These are phyloP conservation scores for Euschistus heros DNA, from an alignment of 1,140 invertebrate species.

Conservation along the genomic window DNA sequence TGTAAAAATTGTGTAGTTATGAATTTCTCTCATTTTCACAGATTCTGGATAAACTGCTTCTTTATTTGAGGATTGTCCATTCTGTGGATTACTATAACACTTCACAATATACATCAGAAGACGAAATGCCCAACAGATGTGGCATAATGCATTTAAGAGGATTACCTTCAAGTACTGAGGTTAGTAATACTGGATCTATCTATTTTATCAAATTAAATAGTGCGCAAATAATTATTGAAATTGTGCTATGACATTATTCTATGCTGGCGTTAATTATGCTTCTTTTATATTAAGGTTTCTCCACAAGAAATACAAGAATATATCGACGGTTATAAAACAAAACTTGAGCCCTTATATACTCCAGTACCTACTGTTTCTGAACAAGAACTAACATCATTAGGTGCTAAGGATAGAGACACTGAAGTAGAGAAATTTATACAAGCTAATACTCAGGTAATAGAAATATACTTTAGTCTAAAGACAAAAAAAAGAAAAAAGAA, in stretches of 20 bases:
- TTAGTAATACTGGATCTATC: conserved; percentile 34
- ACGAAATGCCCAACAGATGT: conserved; percentile 98
- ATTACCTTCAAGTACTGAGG: conserved; percentile 64
- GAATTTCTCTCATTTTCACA: conserved; percentile 34
- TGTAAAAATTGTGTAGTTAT: too few species aligned
- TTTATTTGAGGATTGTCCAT: conserved; percentile 94
- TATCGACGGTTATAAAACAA: conserved; percentile 67
- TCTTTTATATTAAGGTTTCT: conserved; percentile 39
- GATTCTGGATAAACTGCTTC: conserved; percentile 70
- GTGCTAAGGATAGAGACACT: conserved; percentile 73
- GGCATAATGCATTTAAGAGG: conserved; percentile 96
- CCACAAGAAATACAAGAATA: conserved; percentile 63
- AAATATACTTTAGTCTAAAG: too few species aligned
- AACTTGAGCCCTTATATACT: conserved; percentile 81
- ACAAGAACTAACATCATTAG: conserved; percentile 76
- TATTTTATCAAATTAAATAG: too few species aligned
- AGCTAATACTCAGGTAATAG: conserved; percentile 66
- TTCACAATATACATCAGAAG: conserved; percentile 97
- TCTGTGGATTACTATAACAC: conserved; percentile 99
- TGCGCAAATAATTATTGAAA: too few species aligned
- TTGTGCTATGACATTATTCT: too few species aligned
- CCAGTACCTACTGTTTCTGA: conserved; percentile 52
- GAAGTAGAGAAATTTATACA: conserved; percentile 92
- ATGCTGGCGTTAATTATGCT: too few species aligned
- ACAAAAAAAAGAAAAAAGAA: too few species aligned